These are phyloP conservation scores for Drosophila grimshawi DNA, from an alignment of 1,140 invertebrate genomes.

Conservation along the genomic window DNA sequence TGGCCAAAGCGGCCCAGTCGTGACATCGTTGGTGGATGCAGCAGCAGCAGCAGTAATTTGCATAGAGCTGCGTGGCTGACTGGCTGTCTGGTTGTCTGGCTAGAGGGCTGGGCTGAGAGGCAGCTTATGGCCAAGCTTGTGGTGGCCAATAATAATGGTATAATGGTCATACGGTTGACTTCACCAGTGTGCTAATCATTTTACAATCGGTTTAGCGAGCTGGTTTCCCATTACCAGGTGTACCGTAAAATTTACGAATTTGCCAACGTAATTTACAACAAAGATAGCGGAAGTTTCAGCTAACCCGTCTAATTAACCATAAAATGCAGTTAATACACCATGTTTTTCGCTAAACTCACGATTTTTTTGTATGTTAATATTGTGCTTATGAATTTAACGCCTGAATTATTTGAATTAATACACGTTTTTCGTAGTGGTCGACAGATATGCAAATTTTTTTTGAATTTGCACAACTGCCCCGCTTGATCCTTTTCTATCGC, in stretches of 20 bases:
- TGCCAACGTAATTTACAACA: constrained; percentile 27
- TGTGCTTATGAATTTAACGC: constrained; percentile 53
- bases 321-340: constrained; percentile 62
- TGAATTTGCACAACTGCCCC: constrained; percentile 42
- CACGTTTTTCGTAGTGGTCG: constrained; percentile 32
- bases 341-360: constrained; percentile 11
- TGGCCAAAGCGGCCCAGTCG: constrained; percentile 40
- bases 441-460: constrained; percentile 53
- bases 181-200: constrained; percentile 44
- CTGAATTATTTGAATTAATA: constrained; percentile 57
- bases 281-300: constrained; percentile 35
- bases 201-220: constrained; percentile 47
- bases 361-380: constrained; percentile 12
- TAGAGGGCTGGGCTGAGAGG: background rate
- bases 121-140: constrained; percentile 33
- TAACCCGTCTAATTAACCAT: constrained; percentile 63
- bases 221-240: constrained; percentile 13
- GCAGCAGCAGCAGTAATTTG: background rate
- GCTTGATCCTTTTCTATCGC: background rate
- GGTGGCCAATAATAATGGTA: constrained; percentile 34
- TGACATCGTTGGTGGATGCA: background rate
- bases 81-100: background rate
- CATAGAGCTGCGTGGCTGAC: background rate
- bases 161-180: constrained; percentile 34
- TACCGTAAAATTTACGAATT: constrained; percentile 61